Base-by-base conservation (phyloP, 2,113 vertebrate species). In the Chaetura pelagica region DNA sequence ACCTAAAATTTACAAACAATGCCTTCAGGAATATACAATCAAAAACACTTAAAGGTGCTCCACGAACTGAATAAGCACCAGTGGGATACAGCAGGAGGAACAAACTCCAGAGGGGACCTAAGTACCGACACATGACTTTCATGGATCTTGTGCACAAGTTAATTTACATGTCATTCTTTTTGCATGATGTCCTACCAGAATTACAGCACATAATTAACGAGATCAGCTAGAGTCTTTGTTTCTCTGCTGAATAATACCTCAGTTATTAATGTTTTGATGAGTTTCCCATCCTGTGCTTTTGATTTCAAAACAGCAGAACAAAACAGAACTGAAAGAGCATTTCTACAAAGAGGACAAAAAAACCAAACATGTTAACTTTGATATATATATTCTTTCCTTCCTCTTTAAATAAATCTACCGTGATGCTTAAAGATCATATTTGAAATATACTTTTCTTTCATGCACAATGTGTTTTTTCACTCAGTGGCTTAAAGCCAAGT, bases 121-220 rank as follows among this genome's bases (percentile, higher is more conserved):
- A 59, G 12, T 1, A 1, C n/a, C 49, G 51, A 52, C 66, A 89
- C 1, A 1, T 34, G 34, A 34, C 52, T 84, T 67, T 67, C 42
- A 38, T 1, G 8, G 75, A 74, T 17, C 79, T 44, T 62, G 49
- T 34, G 30, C 12, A 46, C 32, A 78, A 77, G 51, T 42, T 61
- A 75, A 79, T 32, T n/a, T 10, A 54, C 21, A 61, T 30, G 11
- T 12, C 55, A 12, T 26, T 55, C 15, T n/a, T 64, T 87, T 52
- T 52, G 38, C 46, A 82, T 20, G 22, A 8, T 32, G 15, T 89
- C 30, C 62, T 26, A 54, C 12, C 58, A 80, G 57, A 84, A 92
- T 64, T 89, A 87, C 32, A 82, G n/a, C 19, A 87, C 30, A 44
- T 54, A 79, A 42, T 87, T 75, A 75, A 27, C 44, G 49, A 82